A percentile compares a stretch with the other conserved stretches of the same genome.
Evolutionary conservation across 2,888 invertebrate species (phyloP).

Genomic region (Formica aserva): DNA sequence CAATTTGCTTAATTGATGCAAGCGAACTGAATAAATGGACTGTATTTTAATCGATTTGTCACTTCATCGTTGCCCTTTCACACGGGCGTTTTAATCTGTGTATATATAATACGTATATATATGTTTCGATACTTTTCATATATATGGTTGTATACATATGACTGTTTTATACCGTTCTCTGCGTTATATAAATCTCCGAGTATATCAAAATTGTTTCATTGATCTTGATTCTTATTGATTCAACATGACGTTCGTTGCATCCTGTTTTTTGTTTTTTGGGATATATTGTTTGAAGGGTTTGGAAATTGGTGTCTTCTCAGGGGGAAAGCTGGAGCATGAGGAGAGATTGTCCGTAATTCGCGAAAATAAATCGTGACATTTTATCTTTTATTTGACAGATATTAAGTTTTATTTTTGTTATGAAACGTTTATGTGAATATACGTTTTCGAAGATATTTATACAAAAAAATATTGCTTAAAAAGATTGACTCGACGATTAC

Average conservation of each 20-base stretch:
- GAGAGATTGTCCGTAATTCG: conserved; percentile 29
- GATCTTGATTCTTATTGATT: conserved; percentile 22
- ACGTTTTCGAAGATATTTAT: not conserved
- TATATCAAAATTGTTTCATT: conserved; percentile 12
- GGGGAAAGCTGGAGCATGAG: conserved; percentile 56
- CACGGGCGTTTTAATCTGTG: not conserved
- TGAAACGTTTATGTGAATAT: not conserved
- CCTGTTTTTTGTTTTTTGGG: conserved; percentile 60
- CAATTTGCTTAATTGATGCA: not conserved
- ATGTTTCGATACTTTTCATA: conserved; percentile 1
- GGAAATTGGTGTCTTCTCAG: conserved; percentile 73
- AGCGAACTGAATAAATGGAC: conserved; percentile 18
- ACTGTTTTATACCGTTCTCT: conserved; percentile 17
- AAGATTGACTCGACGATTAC: not conserved
- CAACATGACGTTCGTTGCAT: conserved; percentile 59
- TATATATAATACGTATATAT: conserved; percentile 21
- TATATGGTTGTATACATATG: conserved; percentile 19
- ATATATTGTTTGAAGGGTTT: conserved; percentile 74
- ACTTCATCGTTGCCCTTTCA: conserved; percentile 2
- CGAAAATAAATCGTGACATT: not conserved
- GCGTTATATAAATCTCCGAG: conserved; percentile 36
- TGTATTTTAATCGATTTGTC: not conserved
- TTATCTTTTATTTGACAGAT: not conserved
- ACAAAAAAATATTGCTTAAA: not conserved
- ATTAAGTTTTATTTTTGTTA: not conserved